phyloP scores from a whole-genome alignment of 2,113 vertebrate genomes.

The Hassar affinis region DNA sequence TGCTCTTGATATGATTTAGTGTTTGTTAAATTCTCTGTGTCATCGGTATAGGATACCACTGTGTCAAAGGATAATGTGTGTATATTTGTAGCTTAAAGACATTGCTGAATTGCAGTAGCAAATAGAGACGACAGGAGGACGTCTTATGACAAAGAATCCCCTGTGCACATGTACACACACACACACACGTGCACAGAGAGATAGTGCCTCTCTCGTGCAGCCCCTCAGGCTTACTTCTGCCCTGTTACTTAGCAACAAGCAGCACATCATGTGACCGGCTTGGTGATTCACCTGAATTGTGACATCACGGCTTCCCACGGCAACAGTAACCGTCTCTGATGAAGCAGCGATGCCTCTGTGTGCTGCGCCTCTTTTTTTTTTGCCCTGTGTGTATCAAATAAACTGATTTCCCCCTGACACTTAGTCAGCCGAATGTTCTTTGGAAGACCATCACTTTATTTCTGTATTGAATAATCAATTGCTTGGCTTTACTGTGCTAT shows the following conservation, averaged over 20 bases:
- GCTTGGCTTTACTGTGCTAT: not conserved
- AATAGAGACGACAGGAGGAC: slow-evolving; percentile 63
- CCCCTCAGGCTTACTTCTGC: slow-evolving; percentile 70
- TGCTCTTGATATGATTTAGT: slow-evolving; percentile 11
- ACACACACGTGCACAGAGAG: slow-evolving; percentile 33
- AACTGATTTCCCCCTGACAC: not conserved
- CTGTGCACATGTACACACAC: slow-evolving; percentile 29
- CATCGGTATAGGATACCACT: not conserved
- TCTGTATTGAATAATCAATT: slow-evolving; percentile 14
- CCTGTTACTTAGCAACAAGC: slow-evolving; percentile 77
- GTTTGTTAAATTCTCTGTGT: slow-evolving; percentile 24
- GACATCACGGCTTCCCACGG: slow-evolving; percentile 68
- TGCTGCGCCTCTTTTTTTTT: not conserved
- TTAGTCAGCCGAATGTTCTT: not conserved
- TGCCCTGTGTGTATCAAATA: not conserved
- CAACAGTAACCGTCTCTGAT: slow-evolving; percentile 57
- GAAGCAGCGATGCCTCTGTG: slow-evolving; percentile 2
- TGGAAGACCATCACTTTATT: not conserved
- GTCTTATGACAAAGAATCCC: slow-evolving; percentile 61
- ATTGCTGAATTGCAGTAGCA: slow-evolving; percentile 60
- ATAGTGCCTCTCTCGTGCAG: slow-evolving; percentile 59
- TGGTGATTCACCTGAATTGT: slow-evolving; percentile 81
- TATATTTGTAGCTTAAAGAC: slow-evolving; percentile 14
- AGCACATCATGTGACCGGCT: slow-evolving; percentile 67
- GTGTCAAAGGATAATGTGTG: not conserved